Evolutionary conservation across 2,797 vertebrate species (phyloP), one percentile per base, ranked within the genome.

Genomic region (Fundulus diaphanus): DNA sequence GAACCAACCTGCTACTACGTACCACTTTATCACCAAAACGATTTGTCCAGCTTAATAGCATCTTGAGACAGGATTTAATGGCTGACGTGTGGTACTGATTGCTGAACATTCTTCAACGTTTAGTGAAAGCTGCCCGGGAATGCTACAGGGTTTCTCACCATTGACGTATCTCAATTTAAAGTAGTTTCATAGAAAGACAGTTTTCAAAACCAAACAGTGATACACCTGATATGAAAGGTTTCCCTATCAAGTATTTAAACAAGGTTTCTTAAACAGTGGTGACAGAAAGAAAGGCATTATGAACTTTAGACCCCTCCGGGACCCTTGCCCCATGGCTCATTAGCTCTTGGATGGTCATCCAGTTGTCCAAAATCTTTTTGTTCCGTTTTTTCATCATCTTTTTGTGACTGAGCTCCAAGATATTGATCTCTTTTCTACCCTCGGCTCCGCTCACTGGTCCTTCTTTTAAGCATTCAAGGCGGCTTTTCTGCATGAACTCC

Each of bases 311-410:
- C 88, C 96, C 97, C 0, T 99, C 97, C 3, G 97, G 97, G 57
- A 97, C 96, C 88, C 96, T 96, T 74, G 97, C 97, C 83, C 98
- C 98, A 0, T 99, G 98, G 78, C 96, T 98, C 97, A 99, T 98
- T 83, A 99, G 93, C 93, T 99, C 98, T 94, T 99, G 98, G 91
- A 99, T 99, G 86, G 98, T 99, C 98, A 99, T 99, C 98, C 98
- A 99, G 93, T 98, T 99, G 94, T 99, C 98, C 85, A 99, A 93
- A 85, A 99, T 99, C 93, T 99, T 99, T 94, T 97, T 97, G 92
- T 98, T 99, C 29, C 98, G 95, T 83, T 97, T 98, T 90, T 97
- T 99, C 97, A 99, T 96, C 98, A 99, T 99, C 93, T 99, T 99
- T 92, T 96, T 98, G 93, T 99, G 98, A 93, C 98, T 99, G 66